Evolutionary conservation across 2,113 vertebrate species (phyloP).

Genomic region (Perccottus glenii): DNA sequence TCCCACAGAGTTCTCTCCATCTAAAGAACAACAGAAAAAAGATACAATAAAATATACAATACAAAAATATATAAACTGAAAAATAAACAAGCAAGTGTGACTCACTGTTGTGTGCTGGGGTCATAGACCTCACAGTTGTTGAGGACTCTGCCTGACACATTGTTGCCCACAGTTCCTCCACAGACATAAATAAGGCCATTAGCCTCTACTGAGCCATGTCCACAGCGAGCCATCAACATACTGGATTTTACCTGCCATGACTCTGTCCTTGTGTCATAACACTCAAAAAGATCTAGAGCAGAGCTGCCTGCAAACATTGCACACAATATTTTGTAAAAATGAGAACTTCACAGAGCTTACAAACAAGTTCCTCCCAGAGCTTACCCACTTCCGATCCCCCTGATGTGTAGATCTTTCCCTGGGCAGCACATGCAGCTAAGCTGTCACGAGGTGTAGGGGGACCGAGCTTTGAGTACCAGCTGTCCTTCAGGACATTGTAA

Average conservation of each 20-base stretch:
- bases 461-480: constrained; percentile 98
- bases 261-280: constrained; percentile 95
- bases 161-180: constrained; percentile 94
- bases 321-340: not conserved
- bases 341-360: not conserved
- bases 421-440: constrained; percentile 92
- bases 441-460: constrained; percentile 95
- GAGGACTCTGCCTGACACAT: constrained; percentile 92
- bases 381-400: constrained; percentile 98
- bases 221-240: constrained; percentile 95
- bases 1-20: constrained; percentile 94
- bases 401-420: constrained; percentile 98
- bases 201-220: constrained; percentile 94
- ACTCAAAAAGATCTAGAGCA: constrained; percentile 94
- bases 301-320: constrained; percentile 85
- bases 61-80: not conserved
- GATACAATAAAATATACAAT: not conserved
- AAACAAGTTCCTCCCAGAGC: constrained; percentile 32
- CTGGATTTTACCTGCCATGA: constrained; percentile 94
- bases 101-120: constrained; percentile 91
- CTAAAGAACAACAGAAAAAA: constrained; percentile 66
- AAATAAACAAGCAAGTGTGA: not conserved
- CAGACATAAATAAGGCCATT: constrained; percentile 95
- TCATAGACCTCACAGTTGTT: constrained; percentile 97
- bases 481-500: constrained; percentile 98